These are phyloP conservation scores for Casuarius casuarius DNA, from an alignment of 2,113 vertebrate genomes.

Conservation along the genomic window DNA sequence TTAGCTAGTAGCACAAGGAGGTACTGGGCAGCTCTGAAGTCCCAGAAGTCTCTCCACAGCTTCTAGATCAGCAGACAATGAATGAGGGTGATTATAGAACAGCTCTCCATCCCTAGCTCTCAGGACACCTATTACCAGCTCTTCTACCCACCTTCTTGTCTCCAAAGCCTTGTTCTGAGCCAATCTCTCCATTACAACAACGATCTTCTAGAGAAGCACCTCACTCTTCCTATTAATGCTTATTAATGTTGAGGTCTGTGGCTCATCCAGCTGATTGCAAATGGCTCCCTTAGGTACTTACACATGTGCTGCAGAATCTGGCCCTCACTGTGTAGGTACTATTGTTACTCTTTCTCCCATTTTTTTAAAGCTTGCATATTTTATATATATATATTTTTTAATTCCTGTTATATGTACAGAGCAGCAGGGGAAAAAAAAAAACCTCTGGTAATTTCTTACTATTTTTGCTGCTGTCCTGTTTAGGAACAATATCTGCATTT, in stretches of 20 bases:
- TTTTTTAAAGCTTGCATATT: neutral
- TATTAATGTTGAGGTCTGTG: neutral
- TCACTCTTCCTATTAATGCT: neutral
- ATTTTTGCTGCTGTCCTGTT: neutral
- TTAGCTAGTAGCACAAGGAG: neutral
- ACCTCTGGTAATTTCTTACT: neutral
- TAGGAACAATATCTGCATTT: neutral
- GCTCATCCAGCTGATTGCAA: fast-evolving
- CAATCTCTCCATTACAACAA: neutral
- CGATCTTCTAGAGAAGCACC: neutral
- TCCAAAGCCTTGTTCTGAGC: neutral
- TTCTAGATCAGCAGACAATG: neutral
- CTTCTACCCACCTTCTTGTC: neutral
- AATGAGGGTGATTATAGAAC: neutral
- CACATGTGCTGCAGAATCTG: neutral
- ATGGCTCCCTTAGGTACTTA: neutral
- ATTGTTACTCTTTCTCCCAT: neutral
- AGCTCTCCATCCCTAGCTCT: neutral
- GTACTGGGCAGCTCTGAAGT: neutral
- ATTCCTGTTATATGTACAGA: neutral
- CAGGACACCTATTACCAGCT: neutral
- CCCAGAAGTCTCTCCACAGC: neutral
- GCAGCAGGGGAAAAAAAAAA: fast-evolving
- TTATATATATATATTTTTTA: neutral
- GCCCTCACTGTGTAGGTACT: fast-evolving